Evolutionary conservation across 2,113 vertebrate species (phyloP).

Genomic region (Dermatemys mawii): DNA sequence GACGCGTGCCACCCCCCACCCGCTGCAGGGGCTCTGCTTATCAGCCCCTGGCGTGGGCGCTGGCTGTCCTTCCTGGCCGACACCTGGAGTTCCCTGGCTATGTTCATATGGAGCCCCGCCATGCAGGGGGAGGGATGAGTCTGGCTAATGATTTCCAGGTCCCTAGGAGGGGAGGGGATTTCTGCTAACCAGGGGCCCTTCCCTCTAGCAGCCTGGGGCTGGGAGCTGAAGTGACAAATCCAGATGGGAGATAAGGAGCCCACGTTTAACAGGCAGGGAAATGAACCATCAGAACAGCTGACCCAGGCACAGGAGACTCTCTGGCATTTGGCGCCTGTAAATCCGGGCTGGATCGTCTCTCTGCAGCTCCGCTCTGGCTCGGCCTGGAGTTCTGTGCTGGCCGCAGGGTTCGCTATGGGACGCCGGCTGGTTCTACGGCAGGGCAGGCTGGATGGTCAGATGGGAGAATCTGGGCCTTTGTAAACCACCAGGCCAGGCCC

Average conservation of each 20-base stretch:
- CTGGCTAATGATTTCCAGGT: too few species aligned
- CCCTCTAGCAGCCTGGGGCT: neutral
- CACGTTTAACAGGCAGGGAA: neutral
- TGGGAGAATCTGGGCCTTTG: too few species aligned
- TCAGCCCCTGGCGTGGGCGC: neutral
- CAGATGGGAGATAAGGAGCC: neutral
- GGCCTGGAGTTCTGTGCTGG: neutral
- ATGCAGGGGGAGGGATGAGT: too few species aligned
- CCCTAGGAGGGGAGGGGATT: neutral
- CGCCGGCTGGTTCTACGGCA: neutral
- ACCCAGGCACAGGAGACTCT: neutral
- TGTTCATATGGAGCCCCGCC: neutral
- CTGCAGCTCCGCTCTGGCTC: neutral
- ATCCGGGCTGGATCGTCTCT: neutral
- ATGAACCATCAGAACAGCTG: neutral
- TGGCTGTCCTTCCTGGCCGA: neutral
- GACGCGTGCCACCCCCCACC: too few species aligned
- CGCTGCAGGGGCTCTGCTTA: neutral
- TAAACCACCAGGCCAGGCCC: too few species aligned
- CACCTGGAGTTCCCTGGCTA: neutral
- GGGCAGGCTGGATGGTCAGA: neutral
- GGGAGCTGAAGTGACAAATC: neutral
- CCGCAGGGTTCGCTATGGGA: rapidly evolving
- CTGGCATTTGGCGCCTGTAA: neutral
- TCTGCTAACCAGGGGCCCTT: neutral